Base-by-base conservation (phyloP, 2,113 vertebrate species). In the Coregonus clupeaformis region DNA sequence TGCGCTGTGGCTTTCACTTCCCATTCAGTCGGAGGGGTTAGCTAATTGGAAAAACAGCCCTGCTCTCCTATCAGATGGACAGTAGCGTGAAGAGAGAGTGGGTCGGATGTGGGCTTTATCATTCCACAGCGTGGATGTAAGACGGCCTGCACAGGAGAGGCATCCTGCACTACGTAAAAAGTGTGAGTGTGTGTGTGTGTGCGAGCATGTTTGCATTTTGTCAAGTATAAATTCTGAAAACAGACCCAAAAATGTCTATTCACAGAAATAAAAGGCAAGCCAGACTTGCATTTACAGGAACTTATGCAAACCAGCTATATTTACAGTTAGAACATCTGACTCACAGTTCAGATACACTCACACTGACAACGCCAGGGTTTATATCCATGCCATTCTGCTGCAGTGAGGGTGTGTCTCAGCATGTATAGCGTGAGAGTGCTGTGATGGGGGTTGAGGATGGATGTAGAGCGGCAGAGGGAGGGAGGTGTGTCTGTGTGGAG, bases 401-500 rank as follows among this genome's bases (percentile, higher is more conserved):
- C 57, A 16, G 20, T 22, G 57, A 60, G 6, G 57, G 6, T 22
- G 57, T 18, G 36, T 12, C 36, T 42, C 49, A 52, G 57, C 12
- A 60, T n/a, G n/a, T 22, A 11, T 60, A 60, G 57, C 57, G n/a
- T 60, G 57, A 60, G 57, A 60, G 57, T 6, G 2, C 18, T 22
- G 57, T 6, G 57, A 59, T 22, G 57, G n/a, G 18, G 57, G 57
- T 16, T 60, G n/a, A 4, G 57, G 7, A 42, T 11, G 1, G 36
- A 42, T 42, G 36, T 42, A 42, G 36, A 42, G 9, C 9, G 36
- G 36, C 36, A n/a, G 57, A 60, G 47, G 13, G 66, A 22, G 64
- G 36, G 77, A 45, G 67, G 73, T 57, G 68, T 24, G 64, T 74
- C 72, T 71, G 73, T 27, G 57, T 59, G 68, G 42, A 71, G 82